Base-by-base conservation (phyloP, 2,888 invertebrate species). In the Steinernema hermaphroditum region DNA sequence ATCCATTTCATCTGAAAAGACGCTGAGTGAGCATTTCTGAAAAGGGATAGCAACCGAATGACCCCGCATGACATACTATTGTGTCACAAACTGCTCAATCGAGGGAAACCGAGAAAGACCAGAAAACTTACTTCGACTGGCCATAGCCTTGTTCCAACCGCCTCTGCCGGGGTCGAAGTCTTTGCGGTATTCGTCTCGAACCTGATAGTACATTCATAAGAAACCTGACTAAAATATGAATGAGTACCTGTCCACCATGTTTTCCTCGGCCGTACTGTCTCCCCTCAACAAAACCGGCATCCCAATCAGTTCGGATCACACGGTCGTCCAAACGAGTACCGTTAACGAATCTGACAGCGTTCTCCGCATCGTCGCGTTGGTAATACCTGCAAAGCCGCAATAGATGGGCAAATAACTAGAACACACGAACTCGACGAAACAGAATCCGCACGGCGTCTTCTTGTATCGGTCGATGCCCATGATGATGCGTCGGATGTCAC, bases 381-480 rank as follows among this genome's bases (percentile, higher is more conserved):
- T 90, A 90, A 85, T 90, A 89, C 85, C 89, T 88, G 70, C 22
- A 81, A 57, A n/a, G 37, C 37, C 37, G 37, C 0, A 9, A 24
- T 2, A 43, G 19, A 34, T 19, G 16, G 50, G 46, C 32, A 34
- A 77, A 75, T 68, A 14, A 68, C 43, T 19, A 22, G 12, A 1
- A 72, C 78, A 78, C 77, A 82, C 85, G 78, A 87, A 98, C 90
- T 99, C 98, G 1, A 98, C 92, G 88, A 99, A 99, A 88, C 97
- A 98, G 88, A 99, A 98, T 0, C 98, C 98, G 89, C 98, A 98
- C 0, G 98, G 98, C 0, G 97, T 99, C 88, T 96, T 97, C 86
- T 93, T 94, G 87, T 93, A 94, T 87, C 96, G 94, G 87, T 99
- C 97, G 79, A 98, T 89, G 0, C 98, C 98, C 96, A 99, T 97